Conservation (phyloP, 2,888 invertebrate genomes). For the Ernsta delagoae region DNA sequence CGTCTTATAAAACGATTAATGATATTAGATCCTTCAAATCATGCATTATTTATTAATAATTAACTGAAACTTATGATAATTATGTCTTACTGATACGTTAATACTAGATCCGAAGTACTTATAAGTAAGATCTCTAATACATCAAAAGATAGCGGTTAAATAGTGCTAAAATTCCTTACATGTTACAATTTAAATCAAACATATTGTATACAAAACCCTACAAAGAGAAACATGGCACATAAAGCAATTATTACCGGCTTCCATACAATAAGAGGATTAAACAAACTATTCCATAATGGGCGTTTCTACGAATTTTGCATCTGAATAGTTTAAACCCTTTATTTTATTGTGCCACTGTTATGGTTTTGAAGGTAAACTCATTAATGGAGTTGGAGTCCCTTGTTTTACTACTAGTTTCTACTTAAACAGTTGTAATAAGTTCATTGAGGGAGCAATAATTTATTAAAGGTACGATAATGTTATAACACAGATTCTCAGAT, state of each 20-base stretch:
- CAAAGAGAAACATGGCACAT: background rate
- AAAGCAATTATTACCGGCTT: background rate
- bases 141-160: too few species aligned
- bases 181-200: too few species aligned
- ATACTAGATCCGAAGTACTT: too few species aligned
- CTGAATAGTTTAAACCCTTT: background rate
- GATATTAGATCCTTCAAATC: too few species aligned
- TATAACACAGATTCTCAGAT: too few species aligned
- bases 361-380: conserved; percentile 2
- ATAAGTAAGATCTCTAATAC: too few species aligned
- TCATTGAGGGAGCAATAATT: background rate
- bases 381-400: background rate
- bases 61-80: too few species aligned
- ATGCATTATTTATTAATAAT: too few species aligned
- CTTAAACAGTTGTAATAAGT: background rate
- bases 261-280: conserved; percentile 1
- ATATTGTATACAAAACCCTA: background rate
- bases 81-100: too few species aligned
- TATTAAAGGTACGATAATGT: too few species aligned
- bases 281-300: background rate
- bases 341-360: background rate
- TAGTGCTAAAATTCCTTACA: too few species aligned
- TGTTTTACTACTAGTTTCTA: background rate
- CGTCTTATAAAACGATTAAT: too few species aligned
- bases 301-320: background rate